Percentiles rank a stretch among this genome's conserved stretches.
phyloP scores from a whole-genome alignment of 1,140 invertebrate species.

The Notospermus geniculatus region DNA sequence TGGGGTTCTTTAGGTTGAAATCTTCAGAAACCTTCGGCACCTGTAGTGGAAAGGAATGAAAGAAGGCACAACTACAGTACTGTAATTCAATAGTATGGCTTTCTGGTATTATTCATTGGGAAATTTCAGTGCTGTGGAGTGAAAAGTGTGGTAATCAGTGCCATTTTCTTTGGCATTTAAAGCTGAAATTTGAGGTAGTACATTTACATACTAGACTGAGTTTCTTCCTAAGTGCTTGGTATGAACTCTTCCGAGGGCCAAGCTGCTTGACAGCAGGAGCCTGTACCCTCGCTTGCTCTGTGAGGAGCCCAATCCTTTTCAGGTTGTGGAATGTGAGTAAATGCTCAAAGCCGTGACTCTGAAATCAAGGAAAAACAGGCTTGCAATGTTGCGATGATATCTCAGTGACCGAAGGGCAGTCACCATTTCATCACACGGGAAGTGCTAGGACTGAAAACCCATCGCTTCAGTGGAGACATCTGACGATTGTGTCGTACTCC shows the following conservation, averaged over 20 bases:
- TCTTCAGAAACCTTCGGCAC: slow-evolving; percentile 52
- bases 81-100: no score
- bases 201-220: slow-evolving; percentile 68
- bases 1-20: slow-evolving; percentile 61
- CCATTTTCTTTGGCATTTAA: no score
- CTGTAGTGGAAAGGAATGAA: slow-evolving; percentile 15
- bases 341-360: slow-evolving; percentile 87
- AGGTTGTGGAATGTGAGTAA: slow-evolving; percentile 81
- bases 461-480: no score
- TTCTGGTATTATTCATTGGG: no score
- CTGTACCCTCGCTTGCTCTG: slow-evolving; percentile 61
- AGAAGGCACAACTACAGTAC: slow-evolving; percentile 13
- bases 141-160: no score
- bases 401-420: not conserved
- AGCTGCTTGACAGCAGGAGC: slow-evolving; percentile 55
- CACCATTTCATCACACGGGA: no score
- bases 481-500: no score
- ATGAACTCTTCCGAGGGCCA: slow-evolving; percentile 18
- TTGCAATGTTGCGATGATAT: not conserved
- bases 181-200: no score
- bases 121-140: no score
- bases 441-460: no score
- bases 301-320: slow-evolving; percentile 81
- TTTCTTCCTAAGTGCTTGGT: slow-evolving; percentile 63
- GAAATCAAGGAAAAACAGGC: slow-evolving; percentile 54